Conservation (phyloP, 2,888 invertebrate species). For the Thymelicus lineola region DNA sequence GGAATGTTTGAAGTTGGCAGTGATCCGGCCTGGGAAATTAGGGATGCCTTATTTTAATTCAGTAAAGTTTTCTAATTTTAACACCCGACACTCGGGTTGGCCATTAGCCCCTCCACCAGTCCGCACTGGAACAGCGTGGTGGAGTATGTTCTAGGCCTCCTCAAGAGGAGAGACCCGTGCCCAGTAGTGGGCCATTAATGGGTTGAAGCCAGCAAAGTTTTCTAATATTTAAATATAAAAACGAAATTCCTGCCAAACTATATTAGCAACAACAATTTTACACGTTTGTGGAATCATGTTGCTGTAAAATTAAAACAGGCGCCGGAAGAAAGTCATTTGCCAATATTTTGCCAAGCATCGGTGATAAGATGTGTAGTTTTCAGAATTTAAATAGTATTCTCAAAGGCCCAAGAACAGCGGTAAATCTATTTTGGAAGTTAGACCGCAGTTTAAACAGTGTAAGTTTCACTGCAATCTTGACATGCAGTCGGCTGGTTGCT, state of each 20-base stretch:
- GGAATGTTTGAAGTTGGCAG: no score
- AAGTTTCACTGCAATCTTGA: slow-evolving; percentile 18
- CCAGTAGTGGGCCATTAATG: no score
- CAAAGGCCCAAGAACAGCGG: slow-evolving; percentile 1
- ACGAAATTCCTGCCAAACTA: not conserved
- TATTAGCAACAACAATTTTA: not conserved
- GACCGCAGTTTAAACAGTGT: slow-evolving; percentile 10
- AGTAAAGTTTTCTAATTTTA: no score
- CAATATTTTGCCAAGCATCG: not conserved
- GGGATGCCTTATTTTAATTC: no score
- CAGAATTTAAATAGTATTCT: slow-evolving; percentile 7
- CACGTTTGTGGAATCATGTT: not conserved
- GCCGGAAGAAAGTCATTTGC: not conserved
- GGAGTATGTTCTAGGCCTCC: no score
- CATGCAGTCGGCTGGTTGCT: not conserved
- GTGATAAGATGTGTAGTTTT: not conserved
- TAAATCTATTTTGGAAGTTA: slow-evolving; percentile 12
- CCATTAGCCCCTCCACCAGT: no score
- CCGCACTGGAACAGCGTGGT: no score
- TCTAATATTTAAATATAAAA: not conserved
- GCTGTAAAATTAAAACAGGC: slow-evolving; percentile 1
- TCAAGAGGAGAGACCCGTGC: no score
- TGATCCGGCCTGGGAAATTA: no score
- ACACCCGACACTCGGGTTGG: no score
- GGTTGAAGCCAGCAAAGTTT: no score